These are phyloP conservation scores for Eupeodes corollae DNA, from an alignment of 1,140 invertebrate genomes.

Conservation along the genomic window DNA sequence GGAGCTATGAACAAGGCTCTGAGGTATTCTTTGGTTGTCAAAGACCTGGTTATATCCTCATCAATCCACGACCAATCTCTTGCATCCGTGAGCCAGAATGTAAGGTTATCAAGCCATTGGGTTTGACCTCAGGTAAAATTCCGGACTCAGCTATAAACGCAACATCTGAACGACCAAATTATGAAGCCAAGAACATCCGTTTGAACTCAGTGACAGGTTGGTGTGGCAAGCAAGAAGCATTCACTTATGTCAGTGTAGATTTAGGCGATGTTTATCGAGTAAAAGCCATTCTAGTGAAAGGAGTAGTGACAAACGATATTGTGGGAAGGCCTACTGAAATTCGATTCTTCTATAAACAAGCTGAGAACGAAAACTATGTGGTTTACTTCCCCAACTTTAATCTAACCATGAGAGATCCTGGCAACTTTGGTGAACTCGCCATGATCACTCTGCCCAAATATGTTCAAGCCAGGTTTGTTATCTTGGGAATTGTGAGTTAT, in stretches of 20 bases:
- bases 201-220: slow-evolving; percentile 88
- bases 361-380: slow-evolving; percentile 86
- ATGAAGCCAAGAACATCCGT: slow-evolving; percentile 81
- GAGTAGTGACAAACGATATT: slow-evolving; percentile 88
- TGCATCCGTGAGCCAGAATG: slow-evolving; percentile 89
- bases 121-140: slow-evolving; percentile 80
- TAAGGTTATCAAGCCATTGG: slow-evolving; percentile 81
- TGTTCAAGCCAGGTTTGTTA: slow-evolving; percentile 85
- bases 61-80: slow-evolving; percentile 78
- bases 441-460: slow-evolving; percentile 91
- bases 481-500: slow-evolving; percentile 87
- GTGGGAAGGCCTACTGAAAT: slow-evolving; percentile 91
- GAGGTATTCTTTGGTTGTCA: slow-evolving; percentile 84
- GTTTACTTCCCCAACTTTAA: slow-evolving; percentile 95
- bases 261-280: slow-evolving; percentile 80
- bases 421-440: slow-evolving; percentile 86
- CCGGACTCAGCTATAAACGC: slow-evolving; percentile 94
- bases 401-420: slow-evolving; percentile 81
- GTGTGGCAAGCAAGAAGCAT: slow-evolving; percentile 89
- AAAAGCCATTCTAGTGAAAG: slow-evolving; percentile 85
- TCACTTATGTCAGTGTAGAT: slow-evolving; percentile 91
- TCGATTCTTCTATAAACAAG: slow-evolving; percentile 91
- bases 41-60: slow-evolving; percentile 84
- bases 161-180: slow-evolving; percentile 83
- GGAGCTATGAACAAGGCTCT: slow-evolving; percentile 86